Conservation (phyloP, 2,797 vertebrate genomes). For the Capromys pilorides region DNA sequence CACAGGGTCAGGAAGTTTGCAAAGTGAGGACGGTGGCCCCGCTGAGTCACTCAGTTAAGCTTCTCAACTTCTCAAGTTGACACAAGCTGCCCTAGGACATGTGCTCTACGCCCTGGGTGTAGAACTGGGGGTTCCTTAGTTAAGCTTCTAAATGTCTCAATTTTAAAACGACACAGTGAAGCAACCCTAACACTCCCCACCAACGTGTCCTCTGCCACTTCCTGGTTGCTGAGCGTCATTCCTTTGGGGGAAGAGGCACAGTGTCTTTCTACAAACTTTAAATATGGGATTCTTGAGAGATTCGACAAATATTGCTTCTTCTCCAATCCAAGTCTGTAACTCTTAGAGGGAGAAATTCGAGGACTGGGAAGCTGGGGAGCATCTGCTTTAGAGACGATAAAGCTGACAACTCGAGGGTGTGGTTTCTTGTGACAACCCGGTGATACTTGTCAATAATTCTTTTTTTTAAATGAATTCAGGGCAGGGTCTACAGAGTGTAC, state of each 20-base stretch:
- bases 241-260: not conserved
- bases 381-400: not conserved
- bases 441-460: not conserved
- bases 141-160: no score
- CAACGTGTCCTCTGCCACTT: constrained; percentile 46
- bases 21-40: no score
- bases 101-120: no score
- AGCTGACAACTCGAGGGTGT: not conserved
- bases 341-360: not conserved
- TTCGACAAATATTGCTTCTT: not conserved
- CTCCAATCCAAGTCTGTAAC: not conserved
- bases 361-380: not conserved
- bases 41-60: no score
- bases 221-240: constrained; percentile 32
- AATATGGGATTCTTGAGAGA: constrained; percentile 11
- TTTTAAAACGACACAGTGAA: no score
- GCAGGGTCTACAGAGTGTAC: no score
- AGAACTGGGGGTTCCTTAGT: no score
- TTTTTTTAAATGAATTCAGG: not conserved
- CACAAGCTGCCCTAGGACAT: no score
- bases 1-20: no score
- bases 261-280: constrained; percentile 43
- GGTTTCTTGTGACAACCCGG: not conserved
- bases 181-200: not conserved
- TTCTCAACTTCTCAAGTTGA: no score